Evolutionary conservation across 1,140 invertebrate genomes (phyloP).

Genomic region (Grapholita molesta): DNA sequence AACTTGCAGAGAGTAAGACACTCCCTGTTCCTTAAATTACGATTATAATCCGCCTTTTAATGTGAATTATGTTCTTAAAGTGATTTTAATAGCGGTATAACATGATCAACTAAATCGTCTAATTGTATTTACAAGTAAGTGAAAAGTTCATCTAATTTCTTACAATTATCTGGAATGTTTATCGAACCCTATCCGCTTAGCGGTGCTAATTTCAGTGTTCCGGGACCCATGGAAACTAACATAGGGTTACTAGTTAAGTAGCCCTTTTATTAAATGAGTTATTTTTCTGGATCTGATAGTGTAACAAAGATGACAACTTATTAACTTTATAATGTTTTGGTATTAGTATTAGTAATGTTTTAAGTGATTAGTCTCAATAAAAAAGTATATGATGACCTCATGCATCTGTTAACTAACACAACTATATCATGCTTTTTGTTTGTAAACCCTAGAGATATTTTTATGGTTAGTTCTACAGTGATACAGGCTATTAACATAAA

Average conservation of each 20-base stretch:
- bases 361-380: neutral
- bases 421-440: neutral
- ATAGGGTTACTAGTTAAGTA: neutral
- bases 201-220: neutral
- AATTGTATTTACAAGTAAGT: neutral
- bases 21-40: slow-evolving; percentile 9
- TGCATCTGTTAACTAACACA: too few species aligned
- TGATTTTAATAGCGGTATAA: neutral
- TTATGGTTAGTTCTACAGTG: too few species aligned
- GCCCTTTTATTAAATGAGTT: neutral
- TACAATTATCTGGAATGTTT: neutral
- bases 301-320: neutral
- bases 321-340: neutral
- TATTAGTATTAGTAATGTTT: neutral
- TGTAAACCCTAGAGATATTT: too few species aligned
- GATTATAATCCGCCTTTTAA: neutral
- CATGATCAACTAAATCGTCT: neutral
- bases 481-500: too few species aligned
- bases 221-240: neutral
- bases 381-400: neutral
- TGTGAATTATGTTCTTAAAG: neutral
- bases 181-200: slow-evolving; percentile 2
- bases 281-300: neutral
- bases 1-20: neutral
- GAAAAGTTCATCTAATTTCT: neutral